These are phyloP conservation scores for Deilephila porcellus DNA, from an alignment of 2,888 invertebrate species.

Conservation along the genomic window DNA sequence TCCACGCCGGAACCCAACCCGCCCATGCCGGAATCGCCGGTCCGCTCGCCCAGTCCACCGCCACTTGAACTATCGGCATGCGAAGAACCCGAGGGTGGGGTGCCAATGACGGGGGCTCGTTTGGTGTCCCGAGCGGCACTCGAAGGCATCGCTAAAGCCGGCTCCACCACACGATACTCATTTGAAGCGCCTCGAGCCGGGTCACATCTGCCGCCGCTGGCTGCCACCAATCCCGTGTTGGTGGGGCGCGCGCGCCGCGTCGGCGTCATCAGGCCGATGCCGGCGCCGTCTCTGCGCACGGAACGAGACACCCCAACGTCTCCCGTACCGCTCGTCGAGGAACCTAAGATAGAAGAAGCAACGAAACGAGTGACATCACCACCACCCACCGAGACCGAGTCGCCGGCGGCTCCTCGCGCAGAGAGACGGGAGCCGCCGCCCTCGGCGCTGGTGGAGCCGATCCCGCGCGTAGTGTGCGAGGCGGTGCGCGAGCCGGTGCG, in stretches of 20 bases:
- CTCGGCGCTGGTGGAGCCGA: conserved; percentile 75
- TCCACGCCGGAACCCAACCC: conserved; percentile 68
- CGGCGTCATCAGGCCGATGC: conserved; percentile 85
- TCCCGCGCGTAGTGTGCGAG: conserved; percentile 61
- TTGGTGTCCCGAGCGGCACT: conserved; percentile 85
- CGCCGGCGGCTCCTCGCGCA: conserved; percentile 57
- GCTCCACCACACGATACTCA: conserved; percentile 86
- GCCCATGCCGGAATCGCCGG: conserved; percentile 74
- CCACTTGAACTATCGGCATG: conserved; percentile 56
- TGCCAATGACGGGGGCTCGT: conserved; percentile 56
- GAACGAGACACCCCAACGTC: conserved; percentile 42
- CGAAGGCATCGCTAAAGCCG: conserved; percentile 88
- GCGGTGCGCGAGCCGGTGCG: conserved; percentile 59
- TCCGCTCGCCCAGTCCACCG: conserved; percentile 85
- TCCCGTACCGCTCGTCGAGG: conserved; percentile 46
- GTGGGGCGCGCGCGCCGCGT: conserved; percentile 76
- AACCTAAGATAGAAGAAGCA: conserved; percentile 46
- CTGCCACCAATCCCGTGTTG: conserved; percentile 72
- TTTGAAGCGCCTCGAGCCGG: conserved; percentile 74
- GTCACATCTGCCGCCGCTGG: conserved; percentile 70
- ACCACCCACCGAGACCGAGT: conserved; percentile 49
- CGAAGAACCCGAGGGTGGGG: conserved; percentile 56
- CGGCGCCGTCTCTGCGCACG: conserved; percentile 50
- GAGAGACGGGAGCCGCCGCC: conserved; percentile 78
- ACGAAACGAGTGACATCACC: conserved; percentile 46